Evolutionary conservation across 2,888 invertebrate species (phyloP), one percentile per base, ranked within the genome.

Genomic region (Tyria jacobaeae): DNA sequence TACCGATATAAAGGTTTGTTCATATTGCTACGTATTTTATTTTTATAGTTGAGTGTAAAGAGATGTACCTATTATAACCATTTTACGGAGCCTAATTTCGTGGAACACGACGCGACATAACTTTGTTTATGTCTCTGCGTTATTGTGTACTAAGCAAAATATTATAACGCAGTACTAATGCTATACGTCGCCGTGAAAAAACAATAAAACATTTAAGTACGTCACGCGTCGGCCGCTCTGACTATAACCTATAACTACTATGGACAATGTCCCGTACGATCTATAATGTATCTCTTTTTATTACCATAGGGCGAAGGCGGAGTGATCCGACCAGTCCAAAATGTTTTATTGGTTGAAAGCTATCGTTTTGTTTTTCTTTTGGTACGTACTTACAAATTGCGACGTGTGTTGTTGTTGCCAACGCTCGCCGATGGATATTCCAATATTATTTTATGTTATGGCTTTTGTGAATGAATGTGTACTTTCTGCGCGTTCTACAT

Each of bases 131-230:
- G 79, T 81, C 55, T 67, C 68, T 56, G 58, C 66, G 79, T 83
- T 82, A 84, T 84, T 80, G 79, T 81, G 80, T 80, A 82, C 81
- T 82, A 85, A 84, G 84, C 82, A 83, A 84, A 85, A 88, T 71
- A 88, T 86, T 82, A 89, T 89, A 87, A 87, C 85, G 84, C 80
- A 75, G 83, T 83, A 76, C 76, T 76, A 84, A 88, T 88, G 86
- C 82, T 84, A 87, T 85, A 82, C 81, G 78, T 75, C 70, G 81
- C 81, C 88, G 87, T 89, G 86, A 89, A 90, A 88, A 82, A 82
- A 88, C 89, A 89, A 90, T 91, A 91, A 91, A 91, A 89, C 70
- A 83, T 89, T 89, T 90, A 89, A 90, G 79, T 87, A 87, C 90
- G 86, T 82, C 88, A 89, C 89, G 89, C 86, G 85, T 73, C 57